Conservation (phyloP, 2,113 vertebrate genomes). For the Micromys minutus region DNA sequence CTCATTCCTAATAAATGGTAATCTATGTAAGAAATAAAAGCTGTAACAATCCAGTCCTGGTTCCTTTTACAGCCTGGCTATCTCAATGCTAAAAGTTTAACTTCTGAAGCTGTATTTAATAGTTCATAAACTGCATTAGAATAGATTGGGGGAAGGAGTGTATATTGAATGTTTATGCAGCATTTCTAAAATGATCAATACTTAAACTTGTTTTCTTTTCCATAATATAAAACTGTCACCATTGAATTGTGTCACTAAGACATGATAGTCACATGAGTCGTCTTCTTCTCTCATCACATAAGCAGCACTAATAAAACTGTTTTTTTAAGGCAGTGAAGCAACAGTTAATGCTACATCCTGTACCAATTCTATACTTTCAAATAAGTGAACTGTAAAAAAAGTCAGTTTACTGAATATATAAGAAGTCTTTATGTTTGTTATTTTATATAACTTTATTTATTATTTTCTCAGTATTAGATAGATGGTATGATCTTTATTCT, state of each 20-base stretch:
- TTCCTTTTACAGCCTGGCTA: not conserved
- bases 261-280: not conserved
- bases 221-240: not conserved
- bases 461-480: conserved; percentile 41
- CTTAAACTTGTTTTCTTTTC: conserved; percentile 23
- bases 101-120: not conserved
- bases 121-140: conserved; percentile 18
- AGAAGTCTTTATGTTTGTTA: not conserved
- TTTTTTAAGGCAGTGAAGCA: not conserved
- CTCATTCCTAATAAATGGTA: not conserved
- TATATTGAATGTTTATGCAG: conserved; percentile 9
- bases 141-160: not conserved
- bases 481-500: conserved; percentile 28
- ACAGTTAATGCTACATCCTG: not conserved
- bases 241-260: conserved; percentile 27
- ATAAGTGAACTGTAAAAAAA: conserved; percentile 5
- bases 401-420: not conserved
- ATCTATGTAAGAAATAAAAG: not conserved
- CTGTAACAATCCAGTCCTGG: not conserved
- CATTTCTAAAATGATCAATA: conserved; percentile 52
- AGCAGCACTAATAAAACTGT: conserved; percentile 30
- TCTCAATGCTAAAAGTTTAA: not conserved
- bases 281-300: not conserved
- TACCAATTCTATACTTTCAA: not conserved
- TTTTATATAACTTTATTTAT: not conserved